Evolutionary conservation across 2,113 vertebrate species (phyloP), one percentile per base, ranked within the genome.

Genomic region (Osmerus mordax): DNA sequence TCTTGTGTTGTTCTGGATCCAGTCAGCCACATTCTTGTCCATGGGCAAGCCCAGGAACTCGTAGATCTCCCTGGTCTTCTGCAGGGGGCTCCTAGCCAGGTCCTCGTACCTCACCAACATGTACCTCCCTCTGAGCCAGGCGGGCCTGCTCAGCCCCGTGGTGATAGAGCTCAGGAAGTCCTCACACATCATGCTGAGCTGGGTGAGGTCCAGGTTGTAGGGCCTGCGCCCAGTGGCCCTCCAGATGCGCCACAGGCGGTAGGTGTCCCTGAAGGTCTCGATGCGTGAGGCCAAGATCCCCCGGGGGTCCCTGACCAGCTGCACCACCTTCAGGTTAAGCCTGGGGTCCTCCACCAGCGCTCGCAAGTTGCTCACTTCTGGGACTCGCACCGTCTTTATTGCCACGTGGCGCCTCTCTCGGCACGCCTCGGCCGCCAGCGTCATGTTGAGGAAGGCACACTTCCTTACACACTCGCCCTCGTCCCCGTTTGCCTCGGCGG

Each of bases 81-180:
- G 93, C 78, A 95, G 92, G 36, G 96, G 96, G 76, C 93, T 95
- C 75, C 94, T 85, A 56, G 96, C 95, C 87, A 98, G 85, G 86
- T 98, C 96, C 91, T 98, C 96, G 0, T 98, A 98, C 63, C 96
- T 86, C 82, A 98, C 92, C 82, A 98, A 78, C 93, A 97, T 95
- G 88, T 98, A 98, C 75, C 93, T 92, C 68, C 96, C 95, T 74
- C 94, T 95, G 70, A 98, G 94, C 96, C 96, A 98, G 0, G 86
- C 25, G 0, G 95, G 96, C 74, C 91, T 87, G 82, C 80, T 91
- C 70, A 97, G 91, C 70, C 93, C 95, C 0, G 94, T 95, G 75
- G 93, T 93, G 77, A 97, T 93, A 0, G 96, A 97, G 78, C 90
- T 94, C 72, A 94, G 92, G 83, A 97, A 93, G 89, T 97, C 96